Percentiles rank a stretch among this genome's conserved stretches.
phyloP scores from a whole-genome alignment of 2,888 invertebrate genomes.

The Macropis europaea region DNA sequence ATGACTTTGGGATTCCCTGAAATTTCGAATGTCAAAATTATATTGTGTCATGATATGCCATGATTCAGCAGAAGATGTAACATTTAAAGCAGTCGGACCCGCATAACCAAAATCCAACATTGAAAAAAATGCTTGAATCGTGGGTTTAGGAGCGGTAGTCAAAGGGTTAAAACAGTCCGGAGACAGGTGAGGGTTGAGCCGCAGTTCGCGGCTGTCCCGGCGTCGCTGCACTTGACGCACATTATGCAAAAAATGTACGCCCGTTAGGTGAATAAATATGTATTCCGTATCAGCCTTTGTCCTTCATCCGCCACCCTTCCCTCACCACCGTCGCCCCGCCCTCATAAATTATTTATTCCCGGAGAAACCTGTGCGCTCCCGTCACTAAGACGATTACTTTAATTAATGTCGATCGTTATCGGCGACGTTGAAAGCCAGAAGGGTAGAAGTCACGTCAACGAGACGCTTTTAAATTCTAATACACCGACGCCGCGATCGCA shows the following conservation, averaged over 20 bases:
- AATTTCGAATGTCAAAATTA: too few relatives aligned
- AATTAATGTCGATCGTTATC: constrained; percentile 57
- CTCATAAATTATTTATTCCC: constrained; percentile 68
- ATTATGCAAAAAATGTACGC: constrained; percentile 69
- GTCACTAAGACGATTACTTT: constrained; percentile 53
- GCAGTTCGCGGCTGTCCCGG: neutral
- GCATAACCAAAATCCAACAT: too few relatives aligned
- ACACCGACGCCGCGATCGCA: constrained; percentile 5
- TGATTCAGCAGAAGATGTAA: too few relatives aligned
- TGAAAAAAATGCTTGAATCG: too few relatives aligned
- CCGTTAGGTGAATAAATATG: constrained; percentile 67
- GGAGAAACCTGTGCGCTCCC: constrained; percentile 43
- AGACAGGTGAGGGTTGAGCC: too few relatives aligned
- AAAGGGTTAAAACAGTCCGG: too few relatives aligned
- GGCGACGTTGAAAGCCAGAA: constrained; percentile 43
- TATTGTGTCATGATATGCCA: too few relatives aligned
- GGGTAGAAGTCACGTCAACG: constrained; percentile 36
- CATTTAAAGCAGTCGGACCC: too few relatives aligned
- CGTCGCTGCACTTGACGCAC: constrained; percentile 30
- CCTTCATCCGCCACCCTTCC: constrained; percentile 25
- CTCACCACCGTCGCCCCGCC: constrained; percentile 34
- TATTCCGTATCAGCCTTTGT: constrained; percentile 54
- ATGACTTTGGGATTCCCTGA: too few relatives aligned
- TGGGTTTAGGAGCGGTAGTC: too few relatives aligned
- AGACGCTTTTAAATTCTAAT: constrained; percentile 48